Conservation (phyloP, 2,113 vertebrate species). For the Excalfactoria chinensis region DNA sequence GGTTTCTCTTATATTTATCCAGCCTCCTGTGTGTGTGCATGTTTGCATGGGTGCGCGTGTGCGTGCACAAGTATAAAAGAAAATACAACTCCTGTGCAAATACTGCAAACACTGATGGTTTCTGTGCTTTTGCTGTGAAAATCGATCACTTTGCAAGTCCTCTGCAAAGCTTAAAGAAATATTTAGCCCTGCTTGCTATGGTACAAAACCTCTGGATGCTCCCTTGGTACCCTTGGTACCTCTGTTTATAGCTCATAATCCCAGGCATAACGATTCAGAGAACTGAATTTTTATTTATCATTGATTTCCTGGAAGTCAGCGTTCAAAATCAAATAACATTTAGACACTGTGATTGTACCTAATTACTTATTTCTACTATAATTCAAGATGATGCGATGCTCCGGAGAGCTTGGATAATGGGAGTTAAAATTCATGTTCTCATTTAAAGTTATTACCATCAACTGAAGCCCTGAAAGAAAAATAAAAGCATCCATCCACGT, state of each 20-base stretch:
- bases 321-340: not conserved
- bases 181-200: not conserved
- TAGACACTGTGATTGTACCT: not conserved
- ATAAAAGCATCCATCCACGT: not conserved
- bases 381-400: not conserved
- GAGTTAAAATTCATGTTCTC: not conserved
- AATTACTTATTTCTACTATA: conserved; percentile 27
- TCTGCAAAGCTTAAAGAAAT: not conserved
- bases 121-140: not conserved
- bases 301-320: not conserved
- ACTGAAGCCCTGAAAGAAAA: not conserved
- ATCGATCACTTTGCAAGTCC: not conserved
- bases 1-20: not conserved
- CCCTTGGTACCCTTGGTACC: not conserved
- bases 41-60: rapidly evolving
- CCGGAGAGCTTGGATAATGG: not conserved
- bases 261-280: not conserved
- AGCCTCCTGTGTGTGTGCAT: not conserved
- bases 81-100: not conserved
- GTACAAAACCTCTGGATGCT: not conserved
- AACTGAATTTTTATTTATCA: not conserved
- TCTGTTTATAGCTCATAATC: not conserved
- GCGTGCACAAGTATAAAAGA: not conserved
- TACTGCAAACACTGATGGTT: not conserved
- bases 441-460: not conserved